A percentile compares a stretch with the other conserved stretches of the same genome.
These are phyloP conservation scores for Amphiprion clarkii DNA, from an alignment of 2,797 vertebrate species.

Conservation along the genomic window DNA sequence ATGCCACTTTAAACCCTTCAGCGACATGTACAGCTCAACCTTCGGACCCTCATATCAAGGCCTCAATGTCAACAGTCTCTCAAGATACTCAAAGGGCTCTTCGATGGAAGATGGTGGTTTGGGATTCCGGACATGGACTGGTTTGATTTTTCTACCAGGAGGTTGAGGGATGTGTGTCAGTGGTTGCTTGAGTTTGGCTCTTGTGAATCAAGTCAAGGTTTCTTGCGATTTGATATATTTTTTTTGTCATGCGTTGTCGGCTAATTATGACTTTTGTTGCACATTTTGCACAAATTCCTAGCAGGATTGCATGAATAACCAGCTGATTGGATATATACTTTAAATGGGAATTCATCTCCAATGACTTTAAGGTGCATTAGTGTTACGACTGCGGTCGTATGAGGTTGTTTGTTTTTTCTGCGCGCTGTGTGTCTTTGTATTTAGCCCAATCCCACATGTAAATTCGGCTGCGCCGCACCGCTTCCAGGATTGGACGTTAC, in stretches of 20 bases:
- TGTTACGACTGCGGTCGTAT: no score
- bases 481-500: no score
- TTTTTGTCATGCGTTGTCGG: not conserved
- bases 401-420: no score
- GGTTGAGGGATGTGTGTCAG: not conserved
- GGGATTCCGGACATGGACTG: not conserved
- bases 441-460: no score
- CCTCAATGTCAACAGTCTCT: constrained; percentile 22
- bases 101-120: not conserved
- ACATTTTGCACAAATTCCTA: not conserved
- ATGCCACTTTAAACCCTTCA: not conserved
- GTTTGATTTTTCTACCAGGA: not conserved
- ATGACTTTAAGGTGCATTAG: not conserved
- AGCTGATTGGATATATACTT: not conserved
- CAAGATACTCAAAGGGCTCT: not conserved
- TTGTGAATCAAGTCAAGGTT: not conserved
- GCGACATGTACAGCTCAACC: not conserved
- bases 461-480: no score
- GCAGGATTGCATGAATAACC: not conserved
- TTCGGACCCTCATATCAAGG: not conserved
- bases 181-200: not conserved
- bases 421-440: no score
- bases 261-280: not conserved
- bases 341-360: not conserved
- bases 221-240: not conserved